Base-by-base conservation (phyloP, 2,113 vertebrate species). In the Brienomyrus longianalis region DNA sequence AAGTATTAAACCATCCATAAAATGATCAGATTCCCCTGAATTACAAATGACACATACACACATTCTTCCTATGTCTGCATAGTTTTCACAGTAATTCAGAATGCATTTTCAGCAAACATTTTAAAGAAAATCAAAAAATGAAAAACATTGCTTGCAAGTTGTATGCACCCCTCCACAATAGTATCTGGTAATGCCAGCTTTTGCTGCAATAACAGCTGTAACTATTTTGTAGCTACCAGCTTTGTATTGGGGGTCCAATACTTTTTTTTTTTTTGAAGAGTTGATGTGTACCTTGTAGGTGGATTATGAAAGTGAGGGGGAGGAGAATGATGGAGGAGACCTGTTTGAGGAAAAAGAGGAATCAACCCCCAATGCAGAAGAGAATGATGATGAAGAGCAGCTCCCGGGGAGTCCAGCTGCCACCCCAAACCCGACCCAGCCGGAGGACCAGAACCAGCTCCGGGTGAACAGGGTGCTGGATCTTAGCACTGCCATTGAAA, bases 251-350 rank as follows among this genome's bases (percentile, higher is more conserved):
- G 21, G 80, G 45, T 17, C 19, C 15, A 45, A 0, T 66, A 66
- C n/a, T 1, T 54, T 54, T 54, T 1, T 54, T 54, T 54, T 19
- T 27, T 66, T 70, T 70, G 62, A 52, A 48, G 47, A 54, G 23
- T 35, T 8, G 21, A 11, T 31, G 27, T 47, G 1, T 66, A 43
- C 4, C 21, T 4, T 83, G 31, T 48, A 99, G 98, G 96, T 99
- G 2, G 98, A 99, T 94, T 99, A 99, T 80, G 98, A 99, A 85
- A 99, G 98, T 0, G 98, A 97, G 88, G 98, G 97, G 8, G 96
- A 95, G 0, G 90, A 13, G 0, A 90, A 89, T 23, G 94, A 91
- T 3, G 92, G 94, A 0, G 92, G 94, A 0, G 93, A 89, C 74
- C 90, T 4, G 54, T 92, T 94, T 56, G 94, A 94, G n/a, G 92